A percentile compares a stretch with the other conserved stretches of the same genome.
These are phyloP conservation scores for Siniperca undulata DNA, from an alignment of 2,797 vertebrate genomes.

Conservation along the genomic window DNA sequence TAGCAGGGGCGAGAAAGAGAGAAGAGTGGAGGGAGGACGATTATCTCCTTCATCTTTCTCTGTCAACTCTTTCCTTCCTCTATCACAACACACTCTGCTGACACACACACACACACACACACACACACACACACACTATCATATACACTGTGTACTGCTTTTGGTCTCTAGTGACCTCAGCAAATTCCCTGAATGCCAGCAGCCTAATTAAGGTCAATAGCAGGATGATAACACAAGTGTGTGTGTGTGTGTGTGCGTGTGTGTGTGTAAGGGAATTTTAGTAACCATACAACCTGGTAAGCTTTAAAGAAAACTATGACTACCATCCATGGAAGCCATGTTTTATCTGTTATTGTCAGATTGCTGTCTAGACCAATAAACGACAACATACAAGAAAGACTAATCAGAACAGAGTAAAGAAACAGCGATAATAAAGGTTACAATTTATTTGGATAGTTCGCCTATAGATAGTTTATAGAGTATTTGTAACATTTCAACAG, in stretches of 20 bases:
- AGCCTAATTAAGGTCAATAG: slow-evolving; percentile 59
- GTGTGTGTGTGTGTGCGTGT: slow-evolving; percentile 1
- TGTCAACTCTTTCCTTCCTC: slow-evolving; percentile 67
- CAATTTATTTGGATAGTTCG: no score
- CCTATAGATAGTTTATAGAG: no score
- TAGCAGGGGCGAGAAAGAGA: not conserved
- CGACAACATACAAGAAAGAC: not conserved
- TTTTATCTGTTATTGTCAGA: slow-evolving; percentile 12
- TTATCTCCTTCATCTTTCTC: slow-evolving; percentile 68
- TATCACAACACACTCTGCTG: slow-evolving; percentile 34
- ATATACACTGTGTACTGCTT: slow-evolving; percentile 32
- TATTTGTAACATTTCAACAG: no score
- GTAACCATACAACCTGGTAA: slow-evolving; percentile 13
- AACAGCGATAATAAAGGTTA: not conserved
- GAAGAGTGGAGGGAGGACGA: slow-evolving; percentile 19
- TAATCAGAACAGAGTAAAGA: not conserved
- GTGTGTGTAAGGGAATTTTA: slow-evolving; percentile 11
- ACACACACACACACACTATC: slow-evolving; percentile 20
- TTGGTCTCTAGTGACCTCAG: slow-evolving; percentile 60
- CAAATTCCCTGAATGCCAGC: slow-evolving; percentile 78
- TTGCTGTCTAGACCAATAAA: not conserved
- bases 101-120: slow-evolving; percentile 26
- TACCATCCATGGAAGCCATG: not conserved
- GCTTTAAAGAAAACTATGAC: slow-evolving; percentile 29
- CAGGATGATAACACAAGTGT: slow-evolving; percentile 34